Evolutionary conservation across 2,113 vertebrate genomes (phyloP).

Genomic region (Festucalex cinctus): DNA sequence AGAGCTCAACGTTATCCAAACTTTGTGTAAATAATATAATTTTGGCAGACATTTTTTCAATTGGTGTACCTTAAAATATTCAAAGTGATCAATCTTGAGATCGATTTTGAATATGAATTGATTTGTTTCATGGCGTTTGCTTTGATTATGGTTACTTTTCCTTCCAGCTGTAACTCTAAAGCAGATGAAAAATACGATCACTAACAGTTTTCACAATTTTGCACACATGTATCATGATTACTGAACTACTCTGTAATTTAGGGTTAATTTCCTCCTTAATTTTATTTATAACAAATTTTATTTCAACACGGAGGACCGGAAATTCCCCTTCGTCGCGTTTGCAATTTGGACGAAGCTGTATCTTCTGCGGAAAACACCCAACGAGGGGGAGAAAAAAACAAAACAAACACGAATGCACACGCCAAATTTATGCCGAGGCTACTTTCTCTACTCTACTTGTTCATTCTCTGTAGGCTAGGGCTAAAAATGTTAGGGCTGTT

Average conservation of each 20-base stretch:
- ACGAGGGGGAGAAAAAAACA: not conserved
- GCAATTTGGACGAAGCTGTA: not conserved
- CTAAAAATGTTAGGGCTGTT: not conserved
- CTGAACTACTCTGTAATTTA: not conserved
- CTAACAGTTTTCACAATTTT: not conserved
- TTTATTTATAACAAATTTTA: conserved; percentile 9
- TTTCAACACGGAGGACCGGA: conserved; percentile 21
- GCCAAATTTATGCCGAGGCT: not conserved
- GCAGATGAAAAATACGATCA: not conserved
- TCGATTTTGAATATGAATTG: not conserved
- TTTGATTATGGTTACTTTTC: not conserved
- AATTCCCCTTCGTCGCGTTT: accelerated
- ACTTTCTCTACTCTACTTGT: not conserved
- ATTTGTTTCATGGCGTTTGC: not conserved
- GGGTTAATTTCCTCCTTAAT: not conserved
- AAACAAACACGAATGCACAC: not conserved
- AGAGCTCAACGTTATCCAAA: not conserved
- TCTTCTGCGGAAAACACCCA: conserved; percentile 36
- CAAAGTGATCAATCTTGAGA: not conserved
- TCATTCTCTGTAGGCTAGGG: not conserved
- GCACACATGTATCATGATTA: not conserved
- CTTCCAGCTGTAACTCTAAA: not conserved
- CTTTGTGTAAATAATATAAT: not conserved
- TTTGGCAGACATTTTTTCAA: not conserved
- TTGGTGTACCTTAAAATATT: not conserved